Base-by-base conservation (phyloP, 2,888 invertebrate species). In the Copidosoma aretas region DNA sequence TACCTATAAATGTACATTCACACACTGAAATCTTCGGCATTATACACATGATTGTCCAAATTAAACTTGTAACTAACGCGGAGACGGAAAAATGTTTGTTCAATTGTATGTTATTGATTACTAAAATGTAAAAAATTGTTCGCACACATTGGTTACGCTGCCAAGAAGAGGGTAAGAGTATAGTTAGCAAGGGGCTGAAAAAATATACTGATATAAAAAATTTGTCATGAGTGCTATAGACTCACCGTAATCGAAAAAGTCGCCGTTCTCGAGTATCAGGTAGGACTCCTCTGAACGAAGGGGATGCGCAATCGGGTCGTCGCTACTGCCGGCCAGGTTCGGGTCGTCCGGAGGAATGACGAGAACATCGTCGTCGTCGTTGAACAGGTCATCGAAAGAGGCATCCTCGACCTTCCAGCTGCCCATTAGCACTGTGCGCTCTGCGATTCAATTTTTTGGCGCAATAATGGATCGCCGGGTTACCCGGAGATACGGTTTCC, bases 401-500 rank as follows among this genome's bases (percentile, higher is more conserved):
- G 65, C 61, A 1, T 57, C 64, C 15, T 22, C 39, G 19, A 19
- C 51, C 19, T 60, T 41, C 60, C 65, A 58, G 53, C 39, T 22
- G 65, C 46, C 59, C 65, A 65, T 65, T 25, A 19, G 54, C 32
- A 41, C 14, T 21, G 53, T 22, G 24, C 15, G 21, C 60, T 52
- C 60, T 57, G 60, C 60, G 43, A 59, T 60, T 61, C 12, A 15
- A 46, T 46, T 8, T 46, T 46, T 8, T 17, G 43, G 1, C 43
- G 43, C 43, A 46, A 46, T 46, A 46, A 46, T 60, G 53, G 62
- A 51, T 17, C 8, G 8, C 59, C 24, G 43, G 68, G 75, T 32
- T 76, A 75, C 73, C 76, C 71, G 71, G 74, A 75, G 75, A 74
- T 74, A 77, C 75, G 67, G 75, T 76, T 75, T 76, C 75, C 72